A percentile compares a stretch with the other conserved stretches of the same genome.
phyloP scores from a whole-genome alignment of 2,113 vertebrate genomes.

The Mugil cephalus region DNA sequence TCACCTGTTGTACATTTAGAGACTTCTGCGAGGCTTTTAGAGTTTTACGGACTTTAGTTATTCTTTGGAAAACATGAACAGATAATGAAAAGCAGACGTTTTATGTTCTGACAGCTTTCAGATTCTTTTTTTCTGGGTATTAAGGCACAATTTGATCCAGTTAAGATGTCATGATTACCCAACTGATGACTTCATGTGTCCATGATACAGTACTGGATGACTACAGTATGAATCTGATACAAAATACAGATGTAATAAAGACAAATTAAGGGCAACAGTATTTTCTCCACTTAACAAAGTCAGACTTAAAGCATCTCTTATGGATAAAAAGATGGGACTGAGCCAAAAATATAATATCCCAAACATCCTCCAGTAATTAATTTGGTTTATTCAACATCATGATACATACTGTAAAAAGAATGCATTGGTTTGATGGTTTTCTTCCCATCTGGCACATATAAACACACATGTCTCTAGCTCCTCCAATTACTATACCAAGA shows the following conservation, averaged over 20 bases:
- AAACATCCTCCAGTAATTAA: neutral
- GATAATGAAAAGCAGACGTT: constrained; percentile 31
- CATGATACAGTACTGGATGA: too few relatives aligned
- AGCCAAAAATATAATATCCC: too few relatives aligned
- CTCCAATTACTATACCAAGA: constrained; percentile 15
- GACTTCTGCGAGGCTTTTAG: neutral
- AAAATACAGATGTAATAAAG: too few relatives aligned
- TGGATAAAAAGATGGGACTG: constrained; percentile 3
- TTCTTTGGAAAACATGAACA: constrained; percentile 5
- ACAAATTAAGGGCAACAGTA: too few relatives aligned
- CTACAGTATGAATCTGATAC: too few relatives aligned
- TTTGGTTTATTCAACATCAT: neutral
- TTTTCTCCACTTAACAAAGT: too few relatives aligned
- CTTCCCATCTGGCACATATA: constrained; percentile 15
- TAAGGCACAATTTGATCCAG: constrained; percentile 13
- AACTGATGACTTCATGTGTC: neutral
- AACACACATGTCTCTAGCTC: constrained; percentile 38
- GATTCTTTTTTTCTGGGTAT: constrained; percentile 11
- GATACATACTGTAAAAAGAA: constrained; percentile 20
- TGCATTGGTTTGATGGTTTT: constrained; percentile 36
- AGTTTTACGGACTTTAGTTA: neutral
- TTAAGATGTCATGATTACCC: neutral
- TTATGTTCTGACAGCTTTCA: neutral
- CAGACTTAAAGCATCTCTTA: neutral
- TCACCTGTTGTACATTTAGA: constrained; percentile 5